Evolutionary conservation across 2,113 vertebrate species (phyloP), one percentile per base, ranked within the genome.

Genomic region (Arvicanthis niloticus): DNA sequence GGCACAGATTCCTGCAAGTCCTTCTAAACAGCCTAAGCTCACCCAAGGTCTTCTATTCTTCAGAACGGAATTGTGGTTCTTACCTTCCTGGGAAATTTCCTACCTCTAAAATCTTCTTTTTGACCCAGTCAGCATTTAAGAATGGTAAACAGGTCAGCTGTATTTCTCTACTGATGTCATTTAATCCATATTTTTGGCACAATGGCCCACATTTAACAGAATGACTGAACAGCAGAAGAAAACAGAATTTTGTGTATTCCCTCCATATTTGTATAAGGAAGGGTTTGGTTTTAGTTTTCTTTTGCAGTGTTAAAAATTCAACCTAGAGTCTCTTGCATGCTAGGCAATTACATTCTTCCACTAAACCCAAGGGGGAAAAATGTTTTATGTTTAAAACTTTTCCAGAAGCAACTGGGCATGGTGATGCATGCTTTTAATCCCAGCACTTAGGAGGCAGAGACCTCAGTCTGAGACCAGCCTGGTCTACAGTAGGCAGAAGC

Each of bases 221-320:
- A 42, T 58, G 53, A 37, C 51, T 70, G 6, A 88, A 82, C 19
- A 76, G 26, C 26, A 13, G 67, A 91, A 53, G n/a, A 91, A 42
- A 89, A 37, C 19, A 84, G 48, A 22, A 58, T 89, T 94, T 91
- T 77, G 67, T 91, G 68, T 22, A 29, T 95, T 93, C 93, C 26
- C 78, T 94, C n/a, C 93, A 58, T 96, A 73, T 96, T 95, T 88
- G 85, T 40, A 40, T 93, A 89, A 91, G 68, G 86, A 93, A 62
- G 68, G 7, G 8, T 42, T 42, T 88, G 24, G 24, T 60, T 73
- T 73, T 73, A 26, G 11, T 73, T 73, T 75, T 42, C 24, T 40
- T 31, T 40, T 73, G 37, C 37, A 26, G 21, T 70, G 65, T 51
- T 70, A 70, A 51, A 45, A 24, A 70, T 37, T 88, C 7, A 88